A percentile compares a stretch with the other conserved stretches of the same genome.
Conservation (phyloP, 1,140 invertebrate genomes). For the Littorina saxatilis region DNA sequence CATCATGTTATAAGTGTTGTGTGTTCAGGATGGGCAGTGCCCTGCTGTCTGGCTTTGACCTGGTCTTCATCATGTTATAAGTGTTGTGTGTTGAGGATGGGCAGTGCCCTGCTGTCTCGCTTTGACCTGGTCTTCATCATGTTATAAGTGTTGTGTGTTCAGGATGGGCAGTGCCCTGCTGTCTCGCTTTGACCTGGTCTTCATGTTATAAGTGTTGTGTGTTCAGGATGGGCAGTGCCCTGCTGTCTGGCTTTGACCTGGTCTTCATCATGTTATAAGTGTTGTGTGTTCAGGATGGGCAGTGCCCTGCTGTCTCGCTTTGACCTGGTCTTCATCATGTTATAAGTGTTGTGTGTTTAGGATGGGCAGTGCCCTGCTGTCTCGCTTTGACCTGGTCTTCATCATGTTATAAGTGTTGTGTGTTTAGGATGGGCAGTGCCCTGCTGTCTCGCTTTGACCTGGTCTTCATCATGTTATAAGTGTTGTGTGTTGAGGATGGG, state of each 20-base stretch:
- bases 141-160: no score
- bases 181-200: conserved; percentile 37
- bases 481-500: conserved; percentile 80
- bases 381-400: conserved; percentile 95
- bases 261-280: conserved; percentile 95
- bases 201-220: no score
- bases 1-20: conserved; percentile 93
- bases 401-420: conserved; percentile 94
- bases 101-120: conserved; percentile 89
- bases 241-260: conserved; percentile 95
- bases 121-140: conserved; percentile 96
- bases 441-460: conserved; percentile 44
- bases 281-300: no score
- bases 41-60: conserved; percentile 45
- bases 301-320: no score
- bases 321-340: no score
- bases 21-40: no score
- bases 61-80: no score
- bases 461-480: no score
- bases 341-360: conserved; percentile 60
- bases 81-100: conserved; percentile 79
- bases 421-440: no score
- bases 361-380: conserved; percentile 89
- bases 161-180: no score
- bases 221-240: conserved; percentile 83